Evolutionary conservation across 2,113 vertebrate species (phyloP).

Genomic region (Balaenoptera acutorostrata): DNA sequence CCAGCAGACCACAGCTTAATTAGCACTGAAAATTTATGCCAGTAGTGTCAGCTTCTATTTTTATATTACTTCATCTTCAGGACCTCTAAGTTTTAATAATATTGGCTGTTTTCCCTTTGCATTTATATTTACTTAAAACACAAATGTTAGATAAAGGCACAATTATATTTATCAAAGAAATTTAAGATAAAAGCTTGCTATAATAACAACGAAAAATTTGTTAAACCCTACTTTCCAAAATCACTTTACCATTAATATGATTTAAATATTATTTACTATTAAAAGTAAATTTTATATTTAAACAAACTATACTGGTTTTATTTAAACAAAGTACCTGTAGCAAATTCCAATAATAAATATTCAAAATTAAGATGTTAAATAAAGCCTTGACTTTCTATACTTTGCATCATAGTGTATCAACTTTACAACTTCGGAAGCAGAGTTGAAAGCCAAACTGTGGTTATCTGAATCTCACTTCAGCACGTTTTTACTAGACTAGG

Average conservation of each 20-base stretch:
- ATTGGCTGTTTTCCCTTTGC: neutral
- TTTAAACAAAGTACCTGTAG: neutral
- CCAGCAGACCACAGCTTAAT: slow-evolving; percentile 54
- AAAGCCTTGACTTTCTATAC: neutral
- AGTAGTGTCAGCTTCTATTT: slow-evolving; percentile 38
- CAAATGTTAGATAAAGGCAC: neutral
- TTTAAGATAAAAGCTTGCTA: neutral
- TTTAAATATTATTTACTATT: slow-evolving; percentile 9
- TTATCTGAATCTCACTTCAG: neutral
- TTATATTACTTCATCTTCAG: slow-evolving; percentile 25
- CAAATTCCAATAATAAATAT: slow-evolving; percentile 3
- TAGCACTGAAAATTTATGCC: slow-evolving; percentile 45
- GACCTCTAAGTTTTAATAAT: slow-evolving; percentile 21
- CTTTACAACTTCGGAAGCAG: neutral
- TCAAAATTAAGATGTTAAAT: neutral
- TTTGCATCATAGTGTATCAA: neutral
- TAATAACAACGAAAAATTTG: neutral
- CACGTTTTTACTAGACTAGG: neutral
- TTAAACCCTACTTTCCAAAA: neutral
- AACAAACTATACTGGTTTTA: neutral
- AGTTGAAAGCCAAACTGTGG: neutral
- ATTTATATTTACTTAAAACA: slow-evolving; percentile 18
- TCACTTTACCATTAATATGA: neutral
- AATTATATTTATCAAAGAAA: neutral
- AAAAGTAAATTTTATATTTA: slow-evolving; percentile 4